phyloP scores from a whole-genome alignment of 2,113 vertebrate genomes.

The Chaenocephalus aceratus region DNA sequence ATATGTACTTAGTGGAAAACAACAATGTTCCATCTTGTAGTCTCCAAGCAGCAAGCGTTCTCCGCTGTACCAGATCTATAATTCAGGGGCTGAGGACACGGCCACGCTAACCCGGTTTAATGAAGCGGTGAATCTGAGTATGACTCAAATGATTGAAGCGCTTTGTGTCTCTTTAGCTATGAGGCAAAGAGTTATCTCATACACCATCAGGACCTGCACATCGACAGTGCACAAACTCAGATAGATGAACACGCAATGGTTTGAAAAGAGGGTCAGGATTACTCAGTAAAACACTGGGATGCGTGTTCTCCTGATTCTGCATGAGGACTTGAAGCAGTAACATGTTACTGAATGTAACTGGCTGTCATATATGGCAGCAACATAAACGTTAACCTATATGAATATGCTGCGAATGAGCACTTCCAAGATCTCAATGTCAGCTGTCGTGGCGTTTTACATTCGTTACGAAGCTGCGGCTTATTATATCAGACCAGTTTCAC shows the following conservation, averaged over 20 bases:
- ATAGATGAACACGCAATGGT: not conserved
- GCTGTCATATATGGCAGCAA: not conserved
- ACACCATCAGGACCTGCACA: not conserved
- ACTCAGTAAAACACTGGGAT: too few species aligned
- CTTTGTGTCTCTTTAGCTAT: constrained; percentile 39
- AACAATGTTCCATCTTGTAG: constrained; percentile 35
- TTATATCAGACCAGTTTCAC: constrained; percentile 18
- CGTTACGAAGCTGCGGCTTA: constrained; percentile 1
- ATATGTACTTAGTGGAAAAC: constrained; percentile 50
- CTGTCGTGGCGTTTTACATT: constrained; percentile 2
- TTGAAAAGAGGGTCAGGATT: not conserved
- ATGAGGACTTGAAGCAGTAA: not conserved
- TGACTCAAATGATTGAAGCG: constrained; percentile 46
- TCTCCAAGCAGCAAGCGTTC: constrained; percentile 36
- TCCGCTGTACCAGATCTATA: constrained; percentile 58
- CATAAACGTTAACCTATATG: not conserved
- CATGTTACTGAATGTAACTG: not conserved
- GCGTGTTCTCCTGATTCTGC: not conserved
- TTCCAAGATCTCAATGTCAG: not conserved
- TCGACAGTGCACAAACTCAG: not conserved
- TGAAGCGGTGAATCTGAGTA: constrained; percentile 60
- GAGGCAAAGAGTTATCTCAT: constrained; percentile 12
- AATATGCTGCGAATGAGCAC: constrained; percentile 16
- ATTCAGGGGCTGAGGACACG: constrained; percentile 56
- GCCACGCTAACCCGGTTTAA: constrained; percentile 57